phyloP scores from a whole-genome alignment of 2,113 vertebrate species.

The Peromyscus californicus region DNA sequence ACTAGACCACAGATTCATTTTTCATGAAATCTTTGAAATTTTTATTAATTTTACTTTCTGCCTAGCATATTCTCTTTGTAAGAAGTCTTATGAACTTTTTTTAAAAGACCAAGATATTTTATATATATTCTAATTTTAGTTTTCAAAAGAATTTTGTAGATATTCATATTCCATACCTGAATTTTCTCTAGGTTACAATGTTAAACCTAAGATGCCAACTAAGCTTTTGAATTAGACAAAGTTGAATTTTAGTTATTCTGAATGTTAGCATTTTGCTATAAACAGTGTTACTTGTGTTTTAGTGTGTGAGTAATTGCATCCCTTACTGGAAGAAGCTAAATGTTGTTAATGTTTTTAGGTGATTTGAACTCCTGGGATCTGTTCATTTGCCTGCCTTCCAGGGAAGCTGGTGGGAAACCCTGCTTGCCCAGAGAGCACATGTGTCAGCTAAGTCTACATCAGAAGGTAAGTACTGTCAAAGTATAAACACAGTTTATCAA shows the following conservation, averaged over 20 bases:
- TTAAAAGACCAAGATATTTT: not conserved
- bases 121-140: not conserved
- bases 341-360: slow-evolving; percentile 69
- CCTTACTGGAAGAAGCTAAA: slow-evolving; percentile 7
- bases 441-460: slow-evolving; percentile 87
- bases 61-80: not conserved
- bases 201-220: slow-evolving; percentile 1
- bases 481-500: not conserved
- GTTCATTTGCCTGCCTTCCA: slow-evolving; percentile 91
- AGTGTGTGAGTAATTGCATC: not conserved
- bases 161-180: not conserved
- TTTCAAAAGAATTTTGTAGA: slow-evolving; percentile 15
- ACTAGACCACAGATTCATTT: slow-evolving; percentile 18
- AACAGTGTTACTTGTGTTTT: not conserved
- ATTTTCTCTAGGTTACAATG: slow-evolving; percentile 22
- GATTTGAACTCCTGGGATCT: slow-evolving; percentile 89
- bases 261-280: slow-evolving; percentile 17
- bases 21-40: slow-evolving; percentile 17
- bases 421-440: slow-evolving; percentile 90
- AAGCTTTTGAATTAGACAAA: not conserved
- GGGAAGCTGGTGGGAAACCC: slow-evolving; percentile 84
- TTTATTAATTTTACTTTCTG: slow-evolving; percentile 60
- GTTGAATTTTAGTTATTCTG: slow-evolving; percentile 39
- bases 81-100: not conserved
- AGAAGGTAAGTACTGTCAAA: slow-evolving; percentile 89